Percentiles rank a stretch among this genome's conserved stretches.
Evolutionary conservation across 2,113 vertebrate species (phyloP).

Genomic region (Cyanoderma ruficeps): DNA sequence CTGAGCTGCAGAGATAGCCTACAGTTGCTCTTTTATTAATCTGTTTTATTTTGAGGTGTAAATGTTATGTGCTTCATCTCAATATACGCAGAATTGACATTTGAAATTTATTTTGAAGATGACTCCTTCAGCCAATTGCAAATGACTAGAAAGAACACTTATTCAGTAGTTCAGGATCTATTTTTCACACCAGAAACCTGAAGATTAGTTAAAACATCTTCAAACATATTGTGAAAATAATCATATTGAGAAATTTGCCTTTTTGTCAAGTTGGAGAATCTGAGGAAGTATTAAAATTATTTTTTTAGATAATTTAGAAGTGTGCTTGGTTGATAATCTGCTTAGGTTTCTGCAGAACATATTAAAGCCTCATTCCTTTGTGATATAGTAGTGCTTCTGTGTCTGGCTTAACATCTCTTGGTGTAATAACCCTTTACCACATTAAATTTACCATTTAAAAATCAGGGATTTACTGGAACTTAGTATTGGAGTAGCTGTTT

Average conservation of each 20-base stretch:
- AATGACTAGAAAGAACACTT: not conserved
- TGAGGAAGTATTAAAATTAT: not conserved
- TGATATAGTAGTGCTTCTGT: not conserved
- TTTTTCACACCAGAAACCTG: not conserved
- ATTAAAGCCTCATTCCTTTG: not conserved
- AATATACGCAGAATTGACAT: not conserved
- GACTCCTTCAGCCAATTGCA: not conserved
- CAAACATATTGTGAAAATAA: not conserved
- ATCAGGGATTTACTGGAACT: not conserved
- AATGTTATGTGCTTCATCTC: not conserved
- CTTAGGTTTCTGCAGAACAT: not conserved
- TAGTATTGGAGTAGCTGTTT: not conserved
- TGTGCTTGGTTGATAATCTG: not conserved
- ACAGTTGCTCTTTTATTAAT: not conserved
- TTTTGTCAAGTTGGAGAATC: not conserved
- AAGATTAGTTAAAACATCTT: conserved; percentile 2
- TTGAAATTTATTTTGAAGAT: conserved; percentile 12
- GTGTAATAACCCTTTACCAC: not conserved
- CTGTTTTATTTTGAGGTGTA: not conserved
- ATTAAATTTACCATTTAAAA: not conserved
- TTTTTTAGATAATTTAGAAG: not conserved
- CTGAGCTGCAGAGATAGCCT: not conserved
- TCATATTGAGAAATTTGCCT: not conserved
- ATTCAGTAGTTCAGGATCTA: conserved; percentile 4
- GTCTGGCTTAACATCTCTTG: not conserved